phyloP scores from a whole-genome alignment of 2,113 vertebrate species.

The Elephantulus edwardii region DNA sequence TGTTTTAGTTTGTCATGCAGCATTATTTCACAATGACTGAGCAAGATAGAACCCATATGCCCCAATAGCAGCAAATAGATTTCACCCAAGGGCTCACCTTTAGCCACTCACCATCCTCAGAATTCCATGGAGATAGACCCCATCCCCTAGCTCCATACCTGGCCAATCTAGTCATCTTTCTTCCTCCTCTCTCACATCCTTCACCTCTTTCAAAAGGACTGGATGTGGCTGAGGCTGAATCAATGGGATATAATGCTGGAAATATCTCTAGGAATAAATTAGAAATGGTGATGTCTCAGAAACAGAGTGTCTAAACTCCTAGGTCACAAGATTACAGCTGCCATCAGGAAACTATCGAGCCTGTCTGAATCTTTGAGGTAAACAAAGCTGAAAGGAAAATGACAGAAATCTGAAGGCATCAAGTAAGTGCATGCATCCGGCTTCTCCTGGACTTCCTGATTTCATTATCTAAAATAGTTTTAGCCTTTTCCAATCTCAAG shows the following conservation, averaged over 20 bases:
- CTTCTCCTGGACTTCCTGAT: not conserved
- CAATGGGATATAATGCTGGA: not conserved
- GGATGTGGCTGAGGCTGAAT: not conserved
- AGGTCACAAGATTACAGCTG: not conserved
- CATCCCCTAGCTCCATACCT: not conserved
- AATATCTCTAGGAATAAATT: not conserved
- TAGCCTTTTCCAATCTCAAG: not conserved
- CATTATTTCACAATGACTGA: not conserved
- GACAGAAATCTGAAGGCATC: not conserved
- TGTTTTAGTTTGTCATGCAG: not conserved
- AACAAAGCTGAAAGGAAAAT: not conserved
- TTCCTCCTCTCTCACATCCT: too few species aligned
- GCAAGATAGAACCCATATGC: not conserved
- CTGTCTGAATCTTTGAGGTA: not conserved
- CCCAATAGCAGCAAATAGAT: not conserved
- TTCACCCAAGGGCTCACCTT: not conserved
- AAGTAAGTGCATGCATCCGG: not conserved
- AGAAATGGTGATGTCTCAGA: not conserved
- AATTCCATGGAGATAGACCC: not conserved
- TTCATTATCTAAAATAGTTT: not conserved
- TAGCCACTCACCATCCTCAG: not conserved
- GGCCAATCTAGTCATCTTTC: slow-evolving; percentile 6
- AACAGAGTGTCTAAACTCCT: not conserved
- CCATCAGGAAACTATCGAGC: not conserved
- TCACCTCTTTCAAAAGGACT: not conserved